phyloP scores from a whole-genome alignment of 2,113 vertebrate genomes.

The Zeus faber region DNA sequence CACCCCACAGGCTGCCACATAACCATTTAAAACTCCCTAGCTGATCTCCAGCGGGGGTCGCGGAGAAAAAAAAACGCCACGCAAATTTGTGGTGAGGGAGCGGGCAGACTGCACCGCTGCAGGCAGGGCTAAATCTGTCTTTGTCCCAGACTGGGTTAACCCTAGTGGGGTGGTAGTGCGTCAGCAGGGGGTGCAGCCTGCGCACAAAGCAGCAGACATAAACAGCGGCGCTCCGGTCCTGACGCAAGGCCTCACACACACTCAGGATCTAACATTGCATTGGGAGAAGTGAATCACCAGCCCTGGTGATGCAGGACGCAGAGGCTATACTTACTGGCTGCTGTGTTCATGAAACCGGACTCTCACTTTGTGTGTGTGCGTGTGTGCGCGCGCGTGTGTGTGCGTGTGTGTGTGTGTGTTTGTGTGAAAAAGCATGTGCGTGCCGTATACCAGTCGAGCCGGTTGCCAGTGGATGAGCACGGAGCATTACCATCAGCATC shows the following conservation, averaged over 20 bases:
- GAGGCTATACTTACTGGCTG: conserved; percentile 73
- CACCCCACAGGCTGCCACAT: no score
- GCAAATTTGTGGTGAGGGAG: conserved; percentile 21
- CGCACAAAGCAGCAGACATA: conserved; percentile 60
- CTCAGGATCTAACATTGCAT: conserved; percentile 42
- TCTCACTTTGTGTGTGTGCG: conserved; percentile 28
- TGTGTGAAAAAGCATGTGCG: conserved; percentile 34
- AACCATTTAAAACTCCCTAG: no score
- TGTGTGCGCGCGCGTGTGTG: conserved; percentile 38
- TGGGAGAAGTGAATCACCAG: conserved; percentile 70
- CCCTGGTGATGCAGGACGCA: conserved; percentile 52
- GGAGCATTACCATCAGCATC: conserved; percentile 69
- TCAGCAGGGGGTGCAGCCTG: conserved; percentile 59
- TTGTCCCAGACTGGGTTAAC: conserved; percentile 45
- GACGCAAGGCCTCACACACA: conserved; percentile 58
- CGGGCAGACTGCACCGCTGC: not conserved
- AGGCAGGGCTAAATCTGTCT: not conserved
- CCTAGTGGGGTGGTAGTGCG: conserved; percentile 46
- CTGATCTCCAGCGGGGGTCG: not conserved
- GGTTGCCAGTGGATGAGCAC: conserved; percentile 52
- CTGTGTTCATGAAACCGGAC: conserved; percentile 53
- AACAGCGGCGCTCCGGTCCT: conserved; percentile 54
- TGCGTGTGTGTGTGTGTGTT: conserved; percentile 6
- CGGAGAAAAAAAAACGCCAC: no score
- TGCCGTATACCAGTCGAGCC: conserved; percentile 23